Conservation (phyloP, 2,888 invertebrate species). For the Leptura quadrifasciata region DNA sequence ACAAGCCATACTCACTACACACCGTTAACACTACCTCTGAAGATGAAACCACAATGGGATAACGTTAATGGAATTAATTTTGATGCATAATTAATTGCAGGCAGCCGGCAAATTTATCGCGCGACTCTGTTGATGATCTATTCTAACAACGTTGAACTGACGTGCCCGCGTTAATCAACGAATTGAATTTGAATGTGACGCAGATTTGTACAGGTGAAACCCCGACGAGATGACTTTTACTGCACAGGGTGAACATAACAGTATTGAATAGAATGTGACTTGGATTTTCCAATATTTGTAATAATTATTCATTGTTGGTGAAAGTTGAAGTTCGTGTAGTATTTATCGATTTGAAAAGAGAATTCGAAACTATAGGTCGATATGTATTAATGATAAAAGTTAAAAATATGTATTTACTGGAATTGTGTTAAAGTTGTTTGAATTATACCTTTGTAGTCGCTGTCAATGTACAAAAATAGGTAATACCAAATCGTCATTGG, state of each 20-base stretch:
- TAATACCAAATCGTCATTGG: no score
- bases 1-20: conserved; percentile 16
- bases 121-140: conserved; percentile 64
- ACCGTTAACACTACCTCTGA: conserved; percentile 26
- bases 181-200: conserved; percentile 65
- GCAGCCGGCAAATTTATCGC: conserved; percentile 55
- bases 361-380: no score
- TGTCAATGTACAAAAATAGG: no score
- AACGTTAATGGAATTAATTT: conserved; percentile 66
- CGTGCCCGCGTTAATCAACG: conserved; percentile 66
- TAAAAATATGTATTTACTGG: no score
- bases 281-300: neutral
- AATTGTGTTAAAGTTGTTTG: no score
- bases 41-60: conserved; percentile 59
- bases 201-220: conserved; percentile 61
- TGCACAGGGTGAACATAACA: conserved; percentile 10
- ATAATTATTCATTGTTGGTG: neutral
- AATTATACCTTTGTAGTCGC: no score
- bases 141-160: conserved; percentile 64
- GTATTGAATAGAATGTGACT: neutral
- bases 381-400: no score
- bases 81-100: conserved; percentile 64
- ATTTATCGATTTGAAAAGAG: no score
- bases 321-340: neutral
- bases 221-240: conserved; percentile 20